A percentile compares a stretch with the other conserved stretches of the same genome.
These are phyloP conservation scores for Linepithema humile DNA, from an alignment of 1,140 invertebrate species.

Conservation along the genomic window DNA sequence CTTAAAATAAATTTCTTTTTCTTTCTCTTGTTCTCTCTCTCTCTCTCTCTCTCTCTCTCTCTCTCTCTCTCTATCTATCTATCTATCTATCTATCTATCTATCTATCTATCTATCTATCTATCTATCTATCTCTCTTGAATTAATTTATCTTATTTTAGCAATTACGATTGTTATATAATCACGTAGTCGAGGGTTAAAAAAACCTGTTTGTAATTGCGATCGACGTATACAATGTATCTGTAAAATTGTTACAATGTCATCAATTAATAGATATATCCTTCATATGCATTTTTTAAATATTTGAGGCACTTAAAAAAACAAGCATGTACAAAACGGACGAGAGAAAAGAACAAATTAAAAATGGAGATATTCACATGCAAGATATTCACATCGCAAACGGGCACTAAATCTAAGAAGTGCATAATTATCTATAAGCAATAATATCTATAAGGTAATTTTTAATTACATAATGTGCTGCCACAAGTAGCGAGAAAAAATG, in stretches of 20 bases:
- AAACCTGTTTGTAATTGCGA: neutral
- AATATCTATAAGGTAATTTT: neutral
- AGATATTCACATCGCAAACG: neutral
- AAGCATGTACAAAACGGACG: neutral
- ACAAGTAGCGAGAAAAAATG: neutral
- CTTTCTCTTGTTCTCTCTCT: neutral
- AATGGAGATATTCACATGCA: neutral
- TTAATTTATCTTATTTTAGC: too few species aligned
- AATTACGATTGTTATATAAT: too few species aligned
- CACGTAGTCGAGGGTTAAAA: neutral
- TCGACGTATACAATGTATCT: neutral
- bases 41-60: too few species aligned
- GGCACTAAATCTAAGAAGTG: neutral
- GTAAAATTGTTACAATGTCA: neutral
- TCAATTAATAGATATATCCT: neutral
- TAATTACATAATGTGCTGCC: neutral
- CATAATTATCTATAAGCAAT: neutral
- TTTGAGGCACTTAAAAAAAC: neutral
- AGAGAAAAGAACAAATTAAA: neutral
- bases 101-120: too few species aligned
- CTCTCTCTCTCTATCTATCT: too few species aligned
- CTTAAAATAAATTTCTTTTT: conserved; percentile 8
- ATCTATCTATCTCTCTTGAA: too few species aligned
- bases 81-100: too few species aligned
- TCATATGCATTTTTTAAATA: neutral